Conservation (phyloP, 2,113 vertebrate genomes). For the Mormoops blainvillei region DNA sequence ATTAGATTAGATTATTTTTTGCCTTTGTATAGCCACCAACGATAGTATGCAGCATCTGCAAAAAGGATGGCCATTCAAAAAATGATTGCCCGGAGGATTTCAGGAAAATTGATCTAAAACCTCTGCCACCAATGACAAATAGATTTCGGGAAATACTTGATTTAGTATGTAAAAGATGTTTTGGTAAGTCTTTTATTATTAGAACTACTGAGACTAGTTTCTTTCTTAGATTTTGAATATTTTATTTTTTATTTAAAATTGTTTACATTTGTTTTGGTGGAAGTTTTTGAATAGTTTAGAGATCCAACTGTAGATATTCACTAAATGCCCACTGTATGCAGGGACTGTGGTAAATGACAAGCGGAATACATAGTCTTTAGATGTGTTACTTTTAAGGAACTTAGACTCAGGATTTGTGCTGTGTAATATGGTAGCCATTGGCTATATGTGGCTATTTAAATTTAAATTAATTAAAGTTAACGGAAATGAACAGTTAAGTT, state of each 20-base stretch:
- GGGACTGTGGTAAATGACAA: neutral
- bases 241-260: slow-evolving; percentile 35
- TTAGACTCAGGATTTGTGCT: neutral
- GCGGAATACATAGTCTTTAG: neutral
- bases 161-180: slow-evolving; percentile 91
- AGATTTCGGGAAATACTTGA: slow-evolving; percentile 95
- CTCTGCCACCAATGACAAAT: slow-evolving; percentile 92
- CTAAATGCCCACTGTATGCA: neutral
- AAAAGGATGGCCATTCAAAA: slow-evolving; percentile 96
- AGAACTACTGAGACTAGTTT: neutral
- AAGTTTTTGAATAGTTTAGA: neutral
- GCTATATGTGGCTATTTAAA: neutral
- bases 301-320: neutral
- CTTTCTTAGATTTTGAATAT: neutral
- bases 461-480: slow-evolving; percentile 30
- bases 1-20: slow-evolving; percentile 39
- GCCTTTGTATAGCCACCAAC: slow-evolving; percentile 85
- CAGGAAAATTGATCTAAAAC: slow-evolving; percentile 97
- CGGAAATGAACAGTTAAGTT: neutral
- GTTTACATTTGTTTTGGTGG: neutral
- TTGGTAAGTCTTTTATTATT: slow-evolving; percentile 83
- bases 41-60: slow-evolving; percentile 99
- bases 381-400: slow-evolving; percentile 4
- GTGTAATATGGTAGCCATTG: neutral
- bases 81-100: slow-evolving; percentile 99